Base-by-base conservation (phyloP, 35 echinoderm and acorn worm species). In the Eucidaris tribuloides region DNA sequence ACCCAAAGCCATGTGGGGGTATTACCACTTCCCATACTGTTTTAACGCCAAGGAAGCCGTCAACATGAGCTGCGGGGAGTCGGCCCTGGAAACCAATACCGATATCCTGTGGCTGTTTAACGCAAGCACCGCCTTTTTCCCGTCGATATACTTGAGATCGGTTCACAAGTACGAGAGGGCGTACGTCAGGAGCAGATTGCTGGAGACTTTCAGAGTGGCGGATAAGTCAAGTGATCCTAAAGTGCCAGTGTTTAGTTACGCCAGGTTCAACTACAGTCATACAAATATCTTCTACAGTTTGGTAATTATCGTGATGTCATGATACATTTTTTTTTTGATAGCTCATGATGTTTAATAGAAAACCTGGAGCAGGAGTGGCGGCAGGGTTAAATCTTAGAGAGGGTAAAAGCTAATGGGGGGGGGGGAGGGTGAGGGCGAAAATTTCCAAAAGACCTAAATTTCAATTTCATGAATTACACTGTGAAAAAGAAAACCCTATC, bases 101-200 rank as follows among this genome's bases (percentile, higher is more conserved):
- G 34, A 97, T 7, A 50, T 97, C 0, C 64, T 55, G n/a, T 97
- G 94, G 94, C 57, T 97, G 52, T 92, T 92, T 86, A 82, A 89
- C 64, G 71, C 54, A 23, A 81, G 63, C 28, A 89, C 76, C 5
- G 86, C 90, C 33, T 34, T 92, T 43, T 97, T 89, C 50, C 94
- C 94, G 42, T 92, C 89, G 0, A 97, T 97, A 43, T 97, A 97
- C 39, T 31, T 97, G 6, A 24, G 43, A 6, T 28, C 46, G 1
- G 7, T 17, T 1, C n/a, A 79, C 3, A 14, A 17, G 23, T n/a
- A 85, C 56, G 42, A 76, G 28, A 18, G 1, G 2, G 35, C 30
- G 1, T 70, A 45, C 45, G 65, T 88, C 0, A 60, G 25, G 14
- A 62, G 45, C 14, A 88, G 39, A 31, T 20, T 97, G 15, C 3